Evolutionary conservation across 2,888 invertebrate species (phyloP).

Genomic region (Drosophila tanythrix): DNA sequence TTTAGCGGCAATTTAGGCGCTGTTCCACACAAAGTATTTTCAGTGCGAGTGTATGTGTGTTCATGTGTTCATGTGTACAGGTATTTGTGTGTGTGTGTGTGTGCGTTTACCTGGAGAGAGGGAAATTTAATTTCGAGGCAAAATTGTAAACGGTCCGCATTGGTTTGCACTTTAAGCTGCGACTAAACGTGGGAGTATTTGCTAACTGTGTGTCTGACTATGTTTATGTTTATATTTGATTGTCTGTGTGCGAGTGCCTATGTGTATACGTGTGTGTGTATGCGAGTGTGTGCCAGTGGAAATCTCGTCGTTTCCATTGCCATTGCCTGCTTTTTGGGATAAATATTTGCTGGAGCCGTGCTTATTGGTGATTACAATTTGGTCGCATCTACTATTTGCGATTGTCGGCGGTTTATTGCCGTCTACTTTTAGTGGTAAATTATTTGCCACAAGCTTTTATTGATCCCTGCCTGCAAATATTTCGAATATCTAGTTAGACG

Average conservation of each 20-base stretch:
- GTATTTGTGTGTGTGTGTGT: constrained; percentile 1
- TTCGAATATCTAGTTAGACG: neutral
- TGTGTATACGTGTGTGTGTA: neutral
- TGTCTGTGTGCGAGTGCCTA: neutral
- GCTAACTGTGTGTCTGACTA: constrained; percentile 29
- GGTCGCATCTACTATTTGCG: constrained; percentile 19
- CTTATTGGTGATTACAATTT: constrained; percentile 51
- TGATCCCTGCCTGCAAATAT: constrained; percentile 11
- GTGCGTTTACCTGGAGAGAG: constrained; percentile 18
- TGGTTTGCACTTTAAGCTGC: constrained; percentile 63
- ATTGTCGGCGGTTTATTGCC: constrained; percentile 25
- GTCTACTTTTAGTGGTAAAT: constrained; percentile 15
- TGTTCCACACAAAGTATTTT: constrained; percentile 5
- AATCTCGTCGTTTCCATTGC: neutral
- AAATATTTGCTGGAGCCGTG: constrained; percentile 22
- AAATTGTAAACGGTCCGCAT: constrained; percentile 58
- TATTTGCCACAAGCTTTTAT: constrained; percentile 17
- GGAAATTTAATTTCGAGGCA: constrained; percentile 71
- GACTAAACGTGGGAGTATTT: constrained; percentile 54
- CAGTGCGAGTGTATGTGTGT: constrained; percentile 9
- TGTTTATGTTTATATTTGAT: constrained; percentile 40
- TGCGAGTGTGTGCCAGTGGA: neutral
- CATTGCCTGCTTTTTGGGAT: constrained; percentile 7
- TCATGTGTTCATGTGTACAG: constrained; percentile 9
- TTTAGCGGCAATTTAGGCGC: constrained; percentile 51